Base-by-base conservation (phyloP, 1,140 invertebrate genomes). In the Teleogryllus occipitalis region DNA sequence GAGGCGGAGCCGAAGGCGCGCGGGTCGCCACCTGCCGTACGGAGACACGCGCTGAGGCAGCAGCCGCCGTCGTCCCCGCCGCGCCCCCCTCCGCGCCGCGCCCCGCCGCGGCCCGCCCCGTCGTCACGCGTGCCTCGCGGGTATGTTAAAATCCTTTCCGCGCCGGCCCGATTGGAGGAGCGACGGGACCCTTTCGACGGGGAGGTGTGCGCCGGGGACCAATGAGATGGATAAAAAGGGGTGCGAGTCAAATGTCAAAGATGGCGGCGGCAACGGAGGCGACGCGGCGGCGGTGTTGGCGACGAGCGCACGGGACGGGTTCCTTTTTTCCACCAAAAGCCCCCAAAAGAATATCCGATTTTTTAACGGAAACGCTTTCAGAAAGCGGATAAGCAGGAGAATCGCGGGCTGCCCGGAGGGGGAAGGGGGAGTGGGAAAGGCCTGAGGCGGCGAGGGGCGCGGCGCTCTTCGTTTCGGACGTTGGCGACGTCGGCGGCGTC, bases 221-320 rank as follows among this genome's bases (percentile, higher is more conserved):
- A 65, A 65, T 65, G 54, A 65, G 18, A 65, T 65, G 54, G 54
- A 65, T 65, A 65, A 65, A 65, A 65, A 65, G 54, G 54, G 54
- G 54, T 65, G 54, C 54, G 54, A 65, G 54, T 65, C 54, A 65
- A 65, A 65, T 65, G 54, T 65, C 54, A 65, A 39, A 65, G 54
- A 65, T 65, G 54, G 54, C 54, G 54, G 54, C 54, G 54, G 10
- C 18, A 14, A 0, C 54, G 54, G 10, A 39, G 27, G 27, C 27
- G 27, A 39, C 27, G 27, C 27, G 27, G 27, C 27, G 27, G 27
- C 27, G 27, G 27, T 5, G 27, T 39, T 39, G 27, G 27, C 27
- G 27, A 2, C 27, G 27, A 39, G 27, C 27, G 27, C 27, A 39
- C 27, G 27, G 27, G 5, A 14, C 54, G 18, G 18, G 18, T 65